Percentiles rank a stretch among this genome's conserved stretches.
Conservation (phyloP, 2,888 invertebrate species). For the Drosophila paucipuncta region DNA sequence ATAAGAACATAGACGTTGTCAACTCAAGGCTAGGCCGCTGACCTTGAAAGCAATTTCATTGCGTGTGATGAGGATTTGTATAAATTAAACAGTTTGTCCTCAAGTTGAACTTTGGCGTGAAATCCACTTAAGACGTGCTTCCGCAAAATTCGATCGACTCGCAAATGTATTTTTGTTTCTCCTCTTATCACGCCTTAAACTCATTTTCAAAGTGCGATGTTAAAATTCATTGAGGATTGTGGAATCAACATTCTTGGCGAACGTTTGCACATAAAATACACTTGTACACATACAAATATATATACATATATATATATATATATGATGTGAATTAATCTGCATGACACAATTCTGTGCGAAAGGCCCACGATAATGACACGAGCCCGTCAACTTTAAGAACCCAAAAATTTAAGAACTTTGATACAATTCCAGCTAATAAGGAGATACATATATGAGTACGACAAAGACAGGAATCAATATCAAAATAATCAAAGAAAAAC, state of each 20-base stretch:
- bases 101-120: not conserved
- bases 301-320: not conserved
- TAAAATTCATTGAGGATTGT: not conserved
- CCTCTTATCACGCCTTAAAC: not conserved
- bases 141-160: not conserved
- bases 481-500: not conserved
- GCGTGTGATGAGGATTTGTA: not conserved
- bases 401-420: not conserved
- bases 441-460: not conserved
- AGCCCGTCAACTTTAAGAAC: not conserved
- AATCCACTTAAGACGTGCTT: not conserved
- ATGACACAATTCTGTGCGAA: not conserved
- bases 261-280: not conserved
- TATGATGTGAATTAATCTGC: not conserved
- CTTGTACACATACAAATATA: not conserved
- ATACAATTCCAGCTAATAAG: not conserved
- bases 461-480: not conserved
- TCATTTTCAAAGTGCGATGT: not conserved
- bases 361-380: not conserved
- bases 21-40: not conserved
- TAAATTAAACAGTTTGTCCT: not conserved
- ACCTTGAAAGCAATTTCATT: slow-evolving; percentile 7
- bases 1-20: not conserved
- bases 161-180: not conserved
- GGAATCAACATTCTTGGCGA: not conserved